phyloP scores from a whole-genome alignment of 2,888 invertebrate species.

The Ennomos quercinarius region DNA sequence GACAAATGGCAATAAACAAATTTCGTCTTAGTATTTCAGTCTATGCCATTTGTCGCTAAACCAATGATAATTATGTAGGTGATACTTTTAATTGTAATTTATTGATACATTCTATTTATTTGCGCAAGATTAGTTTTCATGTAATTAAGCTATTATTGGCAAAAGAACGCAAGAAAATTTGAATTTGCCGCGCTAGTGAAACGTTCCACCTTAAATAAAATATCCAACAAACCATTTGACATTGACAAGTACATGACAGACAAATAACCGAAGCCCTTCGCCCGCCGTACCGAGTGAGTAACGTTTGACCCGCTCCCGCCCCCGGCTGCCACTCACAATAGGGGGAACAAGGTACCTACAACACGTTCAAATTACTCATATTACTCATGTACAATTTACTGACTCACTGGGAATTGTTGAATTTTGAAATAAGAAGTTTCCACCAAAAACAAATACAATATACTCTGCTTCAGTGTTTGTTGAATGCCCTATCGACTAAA shows the following conservation, averaged over 20 bases:
- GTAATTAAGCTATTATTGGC: too few species aligned
- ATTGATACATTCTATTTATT: too few species aligned
- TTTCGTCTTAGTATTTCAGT: too few species aligned
- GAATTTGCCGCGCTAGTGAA: too few species aligned
- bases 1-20: too few species aligned
- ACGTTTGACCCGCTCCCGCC: constrained; percentile 39
- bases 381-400: not conserved
- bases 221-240: constrained; percentile 1
- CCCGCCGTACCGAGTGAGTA: constrained; percentile 23
- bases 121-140: too few species aligned
- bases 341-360: constrained; percentile 1
- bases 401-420: constrained; percentile 9
- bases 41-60: too few species aligned
- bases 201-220: not conserved
- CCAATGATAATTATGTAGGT: too few species aligned
- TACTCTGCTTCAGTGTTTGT: too few species aligned
- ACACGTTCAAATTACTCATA: constrained; percentile 11
- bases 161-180: too few species aligned
- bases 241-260: constrained; percentile 23
- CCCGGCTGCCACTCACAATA: constrained; percentile 28
- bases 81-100: too few species aligned
- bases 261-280: constrained; percentile 24
- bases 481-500: too few species aligned
- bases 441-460: not conserved
- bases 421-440: not conserved